phyloP scores from a whole-genome alignment of 1,140 invertebrate species.

The Sesamia nonagrioides region DNA sequence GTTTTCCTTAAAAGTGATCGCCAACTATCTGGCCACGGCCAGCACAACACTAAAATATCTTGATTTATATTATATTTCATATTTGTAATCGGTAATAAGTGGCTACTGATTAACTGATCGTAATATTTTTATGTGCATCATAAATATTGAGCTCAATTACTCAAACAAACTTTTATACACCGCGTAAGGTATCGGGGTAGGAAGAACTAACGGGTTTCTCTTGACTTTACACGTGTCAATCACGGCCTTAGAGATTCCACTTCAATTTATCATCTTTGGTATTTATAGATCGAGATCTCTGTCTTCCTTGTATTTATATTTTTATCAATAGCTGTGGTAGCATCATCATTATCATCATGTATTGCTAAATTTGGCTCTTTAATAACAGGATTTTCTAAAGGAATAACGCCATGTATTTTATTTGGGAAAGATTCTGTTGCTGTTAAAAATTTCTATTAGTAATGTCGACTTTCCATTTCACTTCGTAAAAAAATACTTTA shows the following conservation, averaged over 20 bases:
- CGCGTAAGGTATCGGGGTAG: neutral
- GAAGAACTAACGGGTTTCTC: constrained; percentile 11
- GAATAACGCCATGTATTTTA: neutral
- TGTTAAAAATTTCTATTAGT: too few relatives aligned
- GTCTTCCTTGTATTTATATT: neutral
- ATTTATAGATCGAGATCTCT: neutral
- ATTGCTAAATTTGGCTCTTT: too few relatives aligned
- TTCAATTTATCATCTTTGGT: neutral
- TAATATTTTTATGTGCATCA: constrained; percentile 45
- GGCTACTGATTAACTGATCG: constrained; percentile 44
- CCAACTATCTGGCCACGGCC: neutral
- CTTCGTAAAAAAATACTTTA: neutral
- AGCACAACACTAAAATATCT: constrained; percentile 39
- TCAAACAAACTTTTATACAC: constrained; percentile 33
- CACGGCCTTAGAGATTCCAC: neutral
- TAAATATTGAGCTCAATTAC: constrained; percentile 43
- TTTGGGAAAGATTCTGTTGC: neutral
- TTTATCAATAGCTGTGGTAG: neutral
- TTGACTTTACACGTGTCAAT: constrained; percentile 8
- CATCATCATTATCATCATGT: too few relatives aligned
- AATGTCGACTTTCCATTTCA: neutral
- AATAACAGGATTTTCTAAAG: neutral
- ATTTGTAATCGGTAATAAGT: constrained; percentile 38
- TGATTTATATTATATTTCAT: constrained; percentile 34
- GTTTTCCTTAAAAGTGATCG: neutral